Evolutionary conservation across 92 coral and sea anemone species (phyloP), one percentile per base, ranked within the genome.

Genomic region (Heteractis magnifica): DNA sequence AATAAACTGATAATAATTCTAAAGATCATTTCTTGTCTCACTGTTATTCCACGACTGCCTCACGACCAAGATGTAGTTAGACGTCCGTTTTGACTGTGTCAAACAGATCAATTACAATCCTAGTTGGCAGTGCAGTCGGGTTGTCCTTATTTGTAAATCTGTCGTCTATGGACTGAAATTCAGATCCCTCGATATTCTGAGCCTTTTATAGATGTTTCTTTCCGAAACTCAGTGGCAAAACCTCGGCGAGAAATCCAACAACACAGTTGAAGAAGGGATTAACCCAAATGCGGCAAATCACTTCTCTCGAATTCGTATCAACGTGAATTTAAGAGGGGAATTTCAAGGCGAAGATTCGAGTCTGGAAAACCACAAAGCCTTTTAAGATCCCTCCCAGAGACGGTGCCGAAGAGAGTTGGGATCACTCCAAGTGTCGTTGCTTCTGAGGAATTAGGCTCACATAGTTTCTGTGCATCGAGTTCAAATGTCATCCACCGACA

Each of bases 401-500:
- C 65, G 58, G 34, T 56, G 85, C 72, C 51, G 76, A 71, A 51
- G 56, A 48, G 75, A 73, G 56, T 72, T 90, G 86, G 77, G 64
- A 75, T 48, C 56, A 68, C 90, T 90, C 88, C 86, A 84, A 89
- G 83, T 60, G 51, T 81, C 82, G 90, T 82, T 86, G 87, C 71
- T 86, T 60, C 85, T 79, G 76, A 68, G 91, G 91, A 79, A 79
- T 84, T 68, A 84, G 62, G 4, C 71, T 44, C 76, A 72, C 85
- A 87, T 87, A 82, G 86, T 80, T 79, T 81, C 84, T 49, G 77
- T 83, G 75, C 50, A 55, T 41, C 68, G 81, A 74, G 81, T 86
- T 81, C 83, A 88, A 83, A 77, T 84, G 93, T 65, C 93, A 90
- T 79, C 89, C 79, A 84, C 53, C 86, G 86, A 71, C 56, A 60